Evolutionary conservation across 2,113 vertebrate species (phyloP).

Genomic region (Piliocolobus tephrosceles): DNA sequence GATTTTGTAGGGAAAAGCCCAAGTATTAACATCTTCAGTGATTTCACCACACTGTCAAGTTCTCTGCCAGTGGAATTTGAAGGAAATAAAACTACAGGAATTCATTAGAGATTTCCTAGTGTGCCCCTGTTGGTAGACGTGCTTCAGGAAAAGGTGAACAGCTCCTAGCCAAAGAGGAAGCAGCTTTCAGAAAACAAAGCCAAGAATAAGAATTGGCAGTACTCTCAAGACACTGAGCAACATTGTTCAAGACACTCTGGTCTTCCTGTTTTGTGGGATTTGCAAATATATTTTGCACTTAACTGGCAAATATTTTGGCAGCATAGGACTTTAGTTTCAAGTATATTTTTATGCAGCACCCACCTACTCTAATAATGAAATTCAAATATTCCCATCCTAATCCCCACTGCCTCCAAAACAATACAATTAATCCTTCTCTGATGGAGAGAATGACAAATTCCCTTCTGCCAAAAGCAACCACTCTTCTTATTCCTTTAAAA

Average conservation of each 20-base stretch:
- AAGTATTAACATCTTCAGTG: background rate
- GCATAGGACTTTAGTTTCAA: background rate
- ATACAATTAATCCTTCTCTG: background rate
- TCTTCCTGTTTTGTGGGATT: slow-evolving; percentile 54
- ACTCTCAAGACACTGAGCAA: background rate
- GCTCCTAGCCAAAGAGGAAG: slow-evolving; percentile 48
- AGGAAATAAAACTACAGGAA: slow-evolving; percentile 45
- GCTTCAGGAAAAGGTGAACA: slow-evolving; percentile 41
- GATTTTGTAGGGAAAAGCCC: background rate
- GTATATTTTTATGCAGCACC: background rate
- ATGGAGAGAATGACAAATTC: background rate
- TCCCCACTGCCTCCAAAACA: background rate
- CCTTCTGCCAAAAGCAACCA: background rate
- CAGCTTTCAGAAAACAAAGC: slow-evolving; percentile 44
- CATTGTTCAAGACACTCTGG: background rate
- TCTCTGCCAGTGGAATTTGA: background rate
- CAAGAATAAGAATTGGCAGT: slow-evolving; percentile 43
- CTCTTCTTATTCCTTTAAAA: background rate
- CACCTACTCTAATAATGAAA: background rate
- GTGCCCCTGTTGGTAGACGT: background rate
- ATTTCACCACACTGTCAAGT: background rate
- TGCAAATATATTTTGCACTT: slow-evolving; percentile 39
- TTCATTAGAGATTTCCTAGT: slow-evolving; percentile 24
- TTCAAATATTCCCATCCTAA: background rate
- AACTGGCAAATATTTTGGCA: background rate